Percentiles rank a stretch among this genome's conserved stretches.
phyloP scores from a whole-genome alignment of 1,140 invertebrate genomes.

The Dolichoris vasculosae region DNA sequence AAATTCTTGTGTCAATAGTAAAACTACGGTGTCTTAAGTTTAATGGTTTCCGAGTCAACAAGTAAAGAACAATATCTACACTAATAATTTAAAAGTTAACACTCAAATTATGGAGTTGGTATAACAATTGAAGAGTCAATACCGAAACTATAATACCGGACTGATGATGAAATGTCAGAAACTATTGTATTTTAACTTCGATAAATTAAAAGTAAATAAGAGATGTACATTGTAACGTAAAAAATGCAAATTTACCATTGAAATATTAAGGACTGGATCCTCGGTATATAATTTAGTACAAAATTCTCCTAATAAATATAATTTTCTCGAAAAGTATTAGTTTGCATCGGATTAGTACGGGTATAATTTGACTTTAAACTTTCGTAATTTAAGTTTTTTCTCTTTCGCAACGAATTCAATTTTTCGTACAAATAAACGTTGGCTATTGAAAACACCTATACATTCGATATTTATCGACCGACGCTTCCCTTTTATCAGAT shows the following conservation, averaged over 20 bases:
- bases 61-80: not conserved
- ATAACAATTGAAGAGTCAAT: not conserved
- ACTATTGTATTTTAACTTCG: not conserved
- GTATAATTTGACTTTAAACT: no score
- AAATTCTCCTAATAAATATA: no score
- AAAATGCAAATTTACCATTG: no score
- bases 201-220: not conserved
- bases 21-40: not conserved
- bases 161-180: not conserved
- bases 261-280: no score
- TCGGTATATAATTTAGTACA: no score
- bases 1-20: not conserved
- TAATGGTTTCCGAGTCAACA: not conserved
- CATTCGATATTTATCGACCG: not conserved
- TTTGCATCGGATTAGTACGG: no score
- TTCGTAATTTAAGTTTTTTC: no score
- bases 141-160: not conserved
- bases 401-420: no score
- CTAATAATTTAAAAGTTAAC: not conserved
- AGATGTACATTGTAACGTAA: not conserved
- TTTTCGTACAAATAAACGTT: no score
- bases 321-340: no score
- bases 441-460: no score
- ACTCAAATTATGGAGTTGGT: not conserved
- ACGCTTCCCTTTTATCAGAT: not conserved